Evolutionary conservation across 2,888 invertebrate genomes (phyloP).

Genomic region (Microplitis manilae): DNA sequence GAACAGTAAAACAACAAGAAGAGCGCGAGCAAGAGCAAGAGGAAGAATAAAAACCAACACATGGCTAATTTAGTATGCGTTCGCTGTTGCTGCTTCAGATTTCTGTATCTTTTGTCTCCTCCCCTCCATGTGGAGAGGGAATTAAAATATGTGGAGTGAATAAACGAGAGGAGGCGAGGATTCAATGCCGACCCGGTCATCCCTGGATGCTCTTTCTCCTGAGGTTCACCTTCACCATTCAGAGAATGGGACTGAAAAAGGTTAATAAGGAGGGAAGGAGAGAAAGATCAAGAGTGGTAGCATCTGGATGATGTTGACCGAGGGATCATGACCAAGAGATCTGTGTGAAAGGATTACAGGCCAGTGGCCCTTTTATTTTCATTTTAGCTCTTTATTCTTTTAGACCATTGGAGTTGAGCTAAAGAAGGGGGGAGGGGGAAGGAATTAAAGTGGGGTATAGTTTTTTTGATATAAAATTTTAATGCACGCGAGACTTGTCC

Average conservation of each 20-base stretch:
- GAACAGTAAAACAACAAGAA: background rate
- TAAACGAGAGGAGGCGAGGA: background rate
- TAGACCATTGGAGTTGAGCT: no score
- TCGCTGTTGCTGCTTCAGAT: no score
- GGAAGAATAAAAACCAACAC: background rate
- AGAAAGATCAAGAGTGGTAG: slow-evolving; percentile 16
- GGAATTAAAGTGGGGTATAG: no score
- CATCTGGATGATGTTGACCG: background rate
- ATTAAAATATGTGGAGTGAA: background rate
- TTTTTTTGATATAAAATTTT: no score
- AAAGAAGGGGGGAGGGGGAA: no score
- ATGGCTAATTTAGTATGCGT: background rate
- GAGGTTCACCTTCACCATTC: slow-evolving; percentile 49
- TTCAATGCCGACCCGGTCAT: slow-evolving; percentile 36
- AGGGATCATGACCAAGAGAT: background rate
- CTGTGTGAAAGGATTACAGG: background rate
- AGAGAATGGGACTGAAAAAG: background rate
- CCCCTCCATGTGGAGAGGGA: background rate
- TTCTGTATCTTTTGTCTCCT: background rate
- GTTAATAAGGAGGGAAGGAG: background rate
- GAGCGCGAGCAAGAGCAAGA: no score
- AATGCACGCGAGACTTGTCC: slow-evolving; percentile 29
- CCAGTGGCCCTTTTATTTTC: background rate
- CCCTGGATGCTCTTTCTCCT: slow-evolving; percentile 44
- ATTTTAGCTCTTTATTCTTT: background rate